Conservation (phyloP, 2,113 vertebrate genomes). For the Acanthochromis polyacanthus region DNA sequence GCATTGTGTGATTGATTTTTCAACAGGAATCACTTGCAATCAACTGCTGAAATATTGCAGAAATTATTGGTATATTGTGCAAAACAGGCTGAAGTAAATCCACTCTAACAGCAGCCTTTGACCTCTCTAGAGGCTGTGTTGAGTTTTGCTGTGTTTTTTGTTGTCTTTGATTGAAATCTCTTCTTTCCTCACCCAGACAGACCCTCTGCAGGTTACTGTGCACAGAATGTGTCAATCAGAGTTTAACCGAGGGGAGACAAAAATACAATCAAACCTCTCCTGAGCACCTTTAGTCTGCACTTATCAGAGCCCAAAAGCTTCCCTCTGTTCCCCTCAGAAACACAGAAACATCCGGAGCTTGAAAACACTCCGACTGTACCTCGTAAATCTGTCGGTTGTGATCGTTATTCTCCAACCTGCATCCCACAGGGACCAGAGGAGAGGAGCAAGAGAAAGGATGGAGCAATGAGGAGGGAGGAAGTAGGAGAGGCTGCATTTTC, state of each 20-base stretch:
- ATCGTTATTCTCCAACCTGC: constrained; percentile 56
- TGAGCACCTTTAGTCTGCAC: constrained; percentile 27
- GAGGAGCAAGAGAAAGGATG: constrained; percentile 39
- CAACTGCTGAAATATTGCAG: too few relatives aligned
- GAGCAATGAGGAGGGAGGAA: not conserved
- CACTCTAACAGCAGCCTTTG: not conserved
- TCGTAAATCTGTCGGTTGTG: constrained; percentile 45
- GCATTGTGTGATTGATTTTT: too few relatives aligned
- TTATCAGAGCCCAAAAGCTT: constrained; percentile 65
- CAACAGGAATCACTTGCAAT: too few relatives aligned
- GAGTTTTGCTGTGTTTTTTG: not conserved
- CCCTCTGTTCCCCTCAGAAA: constrained; percentile 54
- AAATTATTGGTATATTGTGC: too few relatives aligned
- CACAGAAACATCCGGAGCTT: constrained; percentile 63
- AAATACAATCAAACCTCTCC: constrained; percentile 26
- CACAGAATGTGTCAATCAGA: constrained; percentile 1
- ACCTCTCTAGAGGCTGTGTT: not conserved
- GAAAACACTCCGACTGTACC: constrained; percentile 61
- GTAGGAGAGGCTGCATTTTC: constrained; percentile 27
- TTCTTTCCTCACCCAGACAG: not conserved
- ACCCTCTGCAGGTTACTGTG: not conserved
- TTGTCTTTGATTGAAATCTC: not conserved
- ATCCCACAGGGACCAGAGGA: constrained; percentile 49
- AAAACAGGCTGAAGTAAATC: too few relatives aligned
- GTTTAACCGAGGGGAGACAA: not conserved